A percentile compares a stretch with the other conserved stretches of the same genome.
Conservation (phyloP, 2,797 vertebrate species). For the Smutsia temminckii region DNA sequence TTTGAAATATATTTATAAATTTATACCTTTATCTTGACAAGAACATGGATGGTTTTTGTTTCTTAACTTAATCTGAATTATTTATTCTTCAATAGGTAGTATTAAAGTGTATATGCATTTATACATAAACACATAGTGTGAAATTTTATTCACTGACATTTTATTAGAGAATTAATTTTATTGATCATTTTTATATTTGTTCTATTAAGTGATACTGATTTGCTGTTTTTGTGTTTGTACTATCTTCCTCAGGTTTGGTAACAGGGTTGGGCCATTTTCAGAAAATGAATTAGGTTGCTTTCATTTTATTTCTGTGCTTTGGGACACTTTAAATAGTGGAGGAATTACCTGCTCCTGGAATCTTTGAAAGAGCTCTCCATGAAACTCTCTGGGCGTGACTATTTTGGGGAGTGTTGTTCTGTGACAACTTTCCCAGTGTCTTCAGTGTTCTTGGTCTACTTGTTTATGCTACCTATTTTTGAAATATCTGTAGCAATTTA, state of each 20-base stretch:
- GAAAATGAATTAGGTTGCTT: background rate
- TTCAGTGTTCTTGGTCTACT: background rate
- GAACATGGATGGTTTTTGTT: background rate
- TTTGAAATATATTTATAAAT: constrained; percentile 40
- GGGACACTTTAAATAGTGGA: constrained; percentile 20
- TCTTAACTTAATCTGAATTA: constrained; percentile 7
- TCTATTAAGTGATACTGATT: background rate
- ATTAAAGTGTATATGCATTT: background rate
- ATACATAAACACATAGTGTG: background rate
- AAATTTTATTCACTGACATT: constrained; percentile 12
- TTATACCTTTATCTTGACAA: background rate
- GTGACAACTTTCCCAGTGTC: background rate
- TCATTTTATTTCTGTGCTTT: constrained; percentile 37
- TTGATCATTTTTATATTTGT: background rate
- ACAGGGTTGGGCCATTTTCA: background rate
- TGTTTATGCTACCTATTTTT: background rate
- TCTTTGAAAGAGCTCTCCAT: background rate
- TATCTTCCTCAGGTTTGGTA: background rate
- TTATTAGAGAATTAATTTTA: background rate
- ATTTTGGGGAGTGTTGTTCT: background rate
- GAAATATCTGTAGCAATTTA: background rate
- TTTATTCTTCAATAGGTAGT: background rate
- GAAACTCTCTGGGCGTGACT: background rate
- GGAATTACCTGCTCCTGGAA: constrained; percentile 39
- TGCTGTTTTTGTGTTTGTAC: background rate